Percentiles rank a stretch among this genome's conserved stretches.
Conservation (phyloP, 2,113 vertebrate genomes). For the Alaudala cheleensis region DNA sequence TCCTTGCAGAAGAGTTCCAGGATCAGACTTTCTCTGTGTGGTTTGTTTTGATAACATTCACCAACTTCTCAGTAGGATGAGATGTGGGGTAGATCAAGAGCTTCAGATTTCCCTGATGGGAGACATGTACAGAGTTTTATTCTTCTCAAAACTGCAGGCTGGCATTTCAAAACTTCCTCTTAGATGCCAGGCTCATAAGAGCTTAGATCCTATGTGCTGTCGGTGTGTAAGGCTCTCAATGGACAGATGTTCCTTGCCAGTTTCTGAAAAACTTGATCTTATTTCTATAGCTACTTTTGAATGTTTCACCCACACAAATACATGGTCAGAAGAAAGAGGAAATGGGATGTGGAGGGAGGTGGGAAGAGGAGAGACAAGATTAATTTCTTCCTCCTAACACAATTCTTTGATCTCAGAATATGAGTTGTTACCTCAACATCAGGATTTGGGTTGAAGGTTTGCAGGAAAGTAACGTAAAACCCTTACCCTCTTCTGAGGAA, state of each 20-base stretch:
- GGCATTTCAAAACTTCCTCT: not conserved
- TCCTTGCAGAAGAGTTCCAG: not conserved
- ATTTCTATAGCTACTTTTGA: not conserved
- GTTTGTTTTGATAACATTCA: not conserved
- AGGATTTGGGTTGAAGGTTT: not conserved
- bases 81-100: not conserved
- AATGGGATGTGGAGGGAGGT: not conserved
- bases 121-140: accelerated
- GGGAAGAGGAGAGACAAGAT: not conserved
- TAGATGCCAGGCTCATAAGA: not conserved
- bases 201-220: not conserved
- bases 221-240: not conserved
- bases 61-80: not conserved
- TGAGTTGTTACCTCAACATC: not conserved
- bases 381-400: not conserved
- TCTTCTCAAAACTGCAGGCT: not conserved
- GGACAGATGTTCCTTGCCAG: not conserved
- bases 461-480: not conserved
- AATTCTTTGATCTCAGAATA: not conserved
- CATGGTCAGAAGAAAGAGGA: not conserved
- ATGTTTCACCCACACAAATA: not conserved
- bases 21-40: not conserved
- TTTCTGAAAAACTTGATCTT: not conserved
- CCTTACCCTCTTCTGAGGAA: not conserved
- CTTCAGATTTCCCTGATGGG: not conserved